Base-by-base conservation (phyloP, 2,113 vertebrate species). In the Passer domesticus region DNA sequence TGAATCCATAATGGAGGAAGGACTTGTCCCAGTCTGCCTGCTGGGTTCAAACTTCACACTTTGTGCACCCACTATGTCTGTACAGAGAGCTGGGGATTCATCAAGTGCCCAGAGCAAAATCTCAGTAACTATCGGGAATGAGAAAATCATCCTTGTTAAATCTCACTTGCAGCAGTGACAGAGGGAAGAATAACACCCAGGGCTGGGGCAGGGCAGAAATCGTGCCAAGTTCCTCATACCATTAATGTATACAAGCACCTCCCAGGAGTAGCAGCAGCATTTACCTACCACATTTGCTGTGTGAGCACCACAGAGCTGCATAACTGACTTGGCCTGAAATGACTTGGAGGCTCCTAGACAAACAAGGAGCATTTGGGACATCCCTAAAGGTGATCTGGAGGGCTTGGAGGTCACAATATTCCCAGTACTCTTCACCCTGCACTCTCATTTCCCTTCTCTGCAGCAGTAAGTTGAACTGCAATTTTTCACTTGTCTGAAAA, bases 401-500 rank as follows among this genome's bases (percentile, higher is more conserved):
- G 44, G 27, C n/a, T 66, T 53, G 31, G n/a, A 73, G 43, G 69
- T 74, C 67, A 80, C 31, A 53, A 50, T 7, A 50, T 19, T 69
- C 60, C 25, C 27, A 44, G 37, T 62, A 67, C 31, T 92, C 44
- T 64, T 89, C 76, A 66, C 14, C 39, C 20, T 56, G 17, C 17
- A 9, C 44, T 87, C 83, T 39, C 63, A 25, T 67, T 91, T 87
- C 63, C 60, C 17, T 77, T 70, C 44, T 92, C 79, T 84, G 78
- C 28, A 79, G 92, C 83, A 77, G 19, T 43, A 60, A 81, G 56
- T 11, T 87, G 60, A 92, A 64, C 23, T 2, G 3, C 11, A 46
- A 28, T 81, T 94, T 92, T 94, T 74, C 59, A 64, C 58, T 88
- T 86, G 37, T 19, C 64, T 94, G 80, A 33, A 81, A 83, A 72